A percentile compares a stretch with the other conserved stretches of the same genome.
phyloP scores from a whole-genome alignment of 2,888 invertebrate genomes.

The Sthenelais limicola region DNA sequence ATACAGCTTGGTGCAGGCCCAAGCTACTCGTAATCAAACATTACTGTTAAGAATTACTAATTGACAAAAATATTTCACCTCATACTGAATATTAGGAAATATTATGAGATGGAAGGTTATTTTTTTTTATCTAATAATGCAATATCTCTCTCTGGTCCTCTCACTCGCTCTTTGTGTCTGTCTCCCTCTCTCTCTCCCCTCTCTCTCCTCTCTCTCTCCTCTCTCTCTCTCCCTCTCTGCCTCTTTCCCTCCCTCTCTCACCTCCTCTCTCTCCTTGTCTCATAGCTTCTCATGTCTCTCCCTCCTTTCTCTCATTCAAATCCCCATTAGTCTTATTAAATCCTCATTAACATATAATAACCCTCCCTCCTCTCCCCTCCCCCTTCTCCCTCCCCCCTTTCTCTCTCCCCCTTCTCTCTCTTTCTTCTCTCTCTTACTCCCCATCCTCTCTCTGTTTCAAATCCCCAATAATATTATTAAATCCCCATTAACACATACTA shows the following conservation, averaged over 20 bases:
- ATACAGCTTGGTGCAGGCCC: no score
- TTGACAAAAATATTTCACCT: no score
- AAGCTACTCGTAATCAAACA: no score
- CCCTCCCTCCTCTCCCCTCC: neutral
- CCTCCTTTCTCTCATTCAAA: neutral
- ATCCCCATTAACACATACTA: no score
- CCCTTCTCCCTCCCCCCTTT: neutral
- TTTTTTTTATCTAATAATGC: neutral
- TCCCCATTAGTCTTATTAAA: no score
- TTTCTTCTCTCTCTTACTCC: neutral
- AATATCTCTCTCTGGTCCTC: neutral
- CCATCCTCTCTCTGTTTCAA: no score
- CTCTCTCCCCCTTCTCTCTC: conserved; percentile 1
- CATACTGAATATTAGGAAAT: no score
- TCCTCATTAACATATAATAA: neutral
- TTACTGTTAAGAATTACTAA: no score
- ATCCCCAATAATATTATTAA: no score
- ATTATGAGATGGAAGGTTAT: no score
- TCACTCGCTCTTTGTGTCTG: neutral
- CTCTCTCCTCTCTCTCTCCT: neutral
- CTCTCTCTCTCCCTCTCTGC: neutral
- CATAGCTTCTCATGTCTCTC: neutral
- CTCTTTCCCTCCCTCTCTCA: neutral
- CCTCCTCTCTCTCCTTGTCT: neutral
- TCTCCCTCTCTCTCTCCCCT: neutral